These are phyloP conservation scores for Corydoras maculifer DNA, from an alignment of 2,113 vertebrate species.

Conservation along the genomic window DNA sequence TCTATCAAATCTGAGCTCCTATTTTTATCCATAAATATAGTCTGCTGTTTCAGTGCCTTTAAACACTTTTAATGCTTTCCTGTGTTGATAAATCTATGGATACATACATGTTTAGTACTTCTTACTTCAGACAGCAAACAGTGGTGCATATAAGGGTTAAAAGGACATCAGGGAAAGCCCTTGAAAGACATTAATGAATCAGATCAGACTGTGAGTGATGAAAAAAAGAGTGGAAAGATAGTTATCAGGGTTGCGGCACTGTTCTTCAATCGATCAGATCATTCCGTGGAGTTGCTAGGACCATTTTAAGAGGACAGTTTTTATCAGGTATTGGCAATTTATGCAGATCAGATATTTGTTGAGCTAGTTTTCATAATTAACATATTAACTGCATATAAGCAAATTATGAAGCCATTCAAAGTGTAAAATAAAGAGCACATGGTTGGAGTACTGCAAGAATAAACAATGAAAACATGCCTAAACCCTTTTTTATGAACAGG, in stretches of 20 bases:
- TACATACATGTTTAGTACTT: conserved; percentile 19
- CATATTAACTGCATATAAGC: no score
- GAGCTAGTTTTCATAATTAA: neutral
- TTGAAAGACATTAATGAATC: conserved; percentile 22
- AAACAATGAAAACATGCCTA: no score
- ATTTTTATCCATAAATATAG: conserved; percentile 35
- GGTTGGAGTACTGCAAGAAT: no score
- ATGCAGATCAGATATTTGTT: conserved; percentile 1
- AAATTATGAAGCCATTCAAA: no score
- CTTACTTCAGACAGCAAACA: conserved; percentile 29
- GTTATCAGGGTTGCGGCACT: conserved; percentile 48
- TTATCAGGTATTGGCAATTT: neutral
- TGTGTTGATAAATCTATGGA: no score
- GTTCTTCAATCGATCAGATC: conserved; percentile 44
- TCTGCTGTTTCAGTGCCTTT: conserved; percentile 30
- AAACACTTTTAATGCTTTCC: conserved; percentile 22
- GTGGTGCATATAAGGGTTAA: conserved; percentile 25
- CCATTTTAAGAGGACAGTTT: no score
- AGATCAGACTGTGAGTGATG: conserved; percentile 13
- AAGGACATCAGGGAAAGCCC: conserved; percentile 14
- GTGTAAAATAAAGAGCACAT: no score
- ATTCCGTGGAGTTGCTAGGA: conserved; percentile 2
- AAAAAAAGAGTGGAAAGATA: conserved; percentile 44
- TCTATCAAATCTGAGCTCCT: conserved; percentile 25
- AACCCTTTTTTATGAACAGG: no score